Evolutionary conservation across 2,888 invertebrate species (phyloP), one percentile per base, ranked within the genome.

Genomic region (Aphrophora alni): DNA sequence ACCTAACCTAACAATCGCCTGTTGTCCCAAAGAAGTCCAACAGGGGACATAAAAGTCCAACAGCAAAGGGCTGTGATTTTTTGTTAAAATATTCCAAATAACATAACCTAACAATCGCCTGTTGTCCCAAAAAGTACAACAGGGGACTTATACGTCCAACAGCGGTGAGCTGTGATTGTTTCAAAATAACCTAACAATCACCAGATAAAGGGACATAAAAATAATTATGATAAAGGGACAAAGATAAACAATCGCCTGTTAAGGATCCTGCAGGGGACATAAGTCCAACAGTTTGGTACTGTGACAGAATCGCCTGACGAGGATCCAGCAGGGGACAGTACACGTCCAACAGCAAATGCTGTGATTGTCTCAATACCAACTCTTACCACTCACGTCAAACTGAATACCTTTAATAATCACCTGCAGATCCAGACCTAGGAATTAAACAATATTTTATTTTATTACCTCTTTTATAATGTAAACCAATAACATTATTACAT

Each of bases 341-440:
- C 59, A 12, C 51, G 79, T 79, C 79, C 79, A 80, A 78, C 78
- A 78, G 78, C 28, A 51, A 12, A 27, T 33, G 59, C 78, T 78
- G 78, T 78, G 78, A 78, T 78, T 78, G 78, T 78, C 44, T 44
- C 72, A 33, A 10, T 33, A 33, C 33, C 44, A 59, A 21, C 21
- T n/a, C 21, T 59, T 59, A 59, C 59, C 59, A 59, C 1, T 21
- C 10, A 59, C 12, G 14, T 44, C 14, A 44, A 44, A 44, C 12
- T 44, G 14, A 44, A 44, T 44, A 44, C 44, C 44, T 44, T 44
- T 7, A 17, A 14, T 21, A 59, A 21, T 59, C 59, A 21, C 59
- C 14, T n/a, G 21, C 59, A 59, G 14, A 44, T 44, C 17, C 33
- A 33, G 33, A 33, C 8, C 33, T 33, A 33, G 44, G 17, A 44